Evolutionary conservation across 2,888 invertebrate genomes (phyloP), one percentile per base, ranked within the genome.

Genomic region (Ernsta delagoae): DNA sequence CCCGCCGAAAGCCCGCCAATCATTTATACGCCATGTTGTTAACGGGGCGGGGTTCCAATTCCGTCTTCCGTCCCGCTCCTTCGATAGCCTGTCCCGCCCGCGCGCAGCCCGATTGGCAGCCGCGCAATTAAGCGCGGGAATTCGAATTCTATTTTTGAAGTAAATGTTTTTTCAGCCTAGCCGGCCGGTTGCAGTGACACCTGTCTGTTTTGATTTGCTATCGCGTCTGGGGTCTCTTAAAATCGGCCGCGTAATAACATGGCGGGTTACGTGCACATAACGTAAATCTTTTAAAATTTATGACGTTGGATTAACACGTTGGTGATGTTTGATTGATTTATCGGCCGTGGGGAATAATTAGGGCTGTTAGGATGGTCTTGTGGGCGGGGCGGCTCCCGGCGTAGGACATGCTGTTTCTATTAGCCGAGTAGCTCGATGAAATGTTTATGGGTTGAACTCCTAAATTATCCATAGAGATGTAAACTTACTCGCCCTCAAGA

Each of bases 11-110:
- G 83, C 86, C 92, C 92, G 90, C 95, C 95, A 95, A 95, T 95
- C 94, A 92, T 88, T 85, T 78, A 81, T 83, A 90, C 95, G 95
- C 95, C 95, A 95, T 95, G 94, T 95, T 95, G 95, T 94, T 92
- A 91, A 88, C 82, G 84, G 92, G 95, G 95, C 95, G 95, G 94
- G 89, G 93, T 79, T 79, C 74, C 72, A 73, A 76, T 79, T 78
- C 82, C 79, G 79, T 75, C 79, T 81, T 48, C 48, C 60, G 41
- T 70, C 70, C 70, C 70, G 65, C 70, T 54, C n/a, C 54, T 54
- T 54, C 34, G 5, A 34, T 34, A 2, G 5, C 31, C 11, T 11
- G 11, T 59, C 56, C 54, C 77, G 78, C 89, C 84, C 92, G 73
- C 79, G 75, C 80, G 77, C 79, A 69, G 85, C 80, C 86, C 88